Percentiles rank a stretch among this genome's conserved stretches.
These are phyloP conservation scores for Loxodonta africana DNA, from an alignment of 2,113 vertebrate species.

Conservation along the genomic window DNA sequence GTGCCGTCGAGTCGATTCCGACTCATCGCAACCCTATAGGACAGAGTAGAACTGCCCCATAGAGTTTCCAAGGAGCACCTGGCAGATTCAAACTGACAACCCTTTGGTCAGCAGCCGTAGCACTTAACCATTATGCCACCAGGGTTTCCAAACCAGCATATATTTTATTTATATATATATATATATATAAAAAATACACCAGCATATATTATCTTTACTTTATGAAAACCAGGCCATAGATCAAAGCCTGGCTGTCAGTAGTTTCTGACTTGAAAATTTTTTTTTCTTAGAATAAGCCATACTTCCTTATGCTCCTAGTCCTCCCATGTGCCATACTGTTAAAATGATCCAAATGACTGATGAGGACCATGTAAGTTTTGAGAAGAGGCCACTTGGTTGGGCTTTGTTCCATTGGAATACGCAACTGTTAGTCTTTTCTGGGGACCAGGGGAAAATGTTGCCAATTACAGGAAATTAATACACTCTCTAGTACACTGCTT, in stretches of 20 bases:
- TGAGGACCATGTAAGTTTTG: background rate
- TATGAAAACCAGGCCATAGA: conserved; percentile 17
- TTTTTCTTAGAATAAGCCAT: background rate
- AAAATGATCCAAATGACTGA: background rate
- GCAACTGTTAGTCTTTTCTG: conserved; percentile 34
- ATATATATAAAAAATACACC: background rate
- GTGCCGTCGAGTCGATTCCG: too few relatives aligned
- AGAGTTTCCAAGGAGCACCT: too few relatives aligned
- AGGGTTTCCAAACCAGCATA: too few relatives aligned
- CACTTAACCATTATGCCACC: too few relatives aligned
- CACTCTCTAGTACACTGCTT: background rate
- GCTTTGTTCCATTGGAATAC: background rate
- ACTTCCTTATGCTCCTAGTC: background rate
- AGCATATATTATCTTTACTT: background rate
- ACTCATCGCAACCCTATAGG: too few relatives aligned
- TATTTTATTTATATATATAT: too few relatives aligned
- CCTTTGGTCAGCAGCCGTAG: too few relatives aligned
- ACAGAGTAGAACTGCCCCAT: too few relatives aligned
- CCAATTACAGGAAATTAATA: conserved; percentile 38
- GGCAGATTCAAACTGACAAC: too few relatives aligned
- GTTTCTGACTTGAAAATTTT: background rate
- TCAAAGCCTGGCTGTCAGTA: conserved; percentile 44
- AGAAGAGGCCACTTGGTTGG: conserved; percentile 52
- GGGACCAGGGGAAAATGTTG: background rate
- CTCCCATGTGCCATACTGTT: background rate